Percentiles rank a stretch among this genome's conserved stretches.
Conservation (phyloP, 2,888 invertebrate genomes). For the Drosophila paramelanica region DNA sequence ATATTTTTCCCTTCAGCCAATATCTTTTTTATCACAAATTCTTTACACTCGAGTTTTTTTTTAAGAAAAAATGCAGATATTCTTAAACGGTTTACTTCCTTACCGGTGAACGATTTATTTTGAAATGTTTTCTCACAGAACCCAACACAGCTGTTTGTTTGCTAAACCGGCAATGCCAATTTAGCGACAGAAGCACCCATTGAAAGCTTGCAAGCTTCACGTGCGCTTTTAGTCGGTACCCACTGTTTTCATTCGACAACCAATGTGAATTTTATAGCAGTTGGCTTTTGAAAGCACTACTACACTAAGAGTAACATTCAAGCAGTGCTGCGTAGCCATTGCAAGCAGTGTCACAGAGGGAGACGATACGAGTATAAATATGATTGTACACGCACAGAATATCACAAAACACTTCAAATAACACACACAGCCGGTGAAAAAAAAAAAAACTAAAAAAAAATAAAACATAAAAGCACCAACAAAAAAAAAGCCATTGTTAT, state of each 20-base stretch:
- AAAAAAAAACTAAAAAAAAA: not conserved
- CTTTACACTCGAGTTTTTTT: too few species aligned
- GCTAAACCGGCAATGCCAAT: constrained; percentile 13
- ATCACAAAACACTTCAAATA: not conserved
- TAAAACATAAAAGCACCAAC: not conserved
- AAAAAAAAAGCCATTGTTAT: not conserved
- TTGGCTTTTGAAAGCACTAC: not conserved
- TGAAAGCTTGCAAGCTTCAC: constrained; percentile 10
- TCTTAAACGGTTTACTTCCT: constrained; percentile 58
- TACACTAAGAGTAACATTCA: not conserved
- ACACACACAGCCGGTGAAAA: not conserved
- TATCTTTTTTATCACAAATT: too few species aligned
- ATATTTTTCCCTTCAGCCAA: too few species aligned
- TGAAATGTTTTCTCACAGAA: constrained; percentile 67
- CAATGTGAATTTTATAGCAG: not conserved
- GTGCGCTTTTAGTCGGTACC: constrained; percentile 9
- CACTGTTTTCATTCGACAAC: too few species aligned
- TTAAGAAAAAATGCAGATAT: not conserved
- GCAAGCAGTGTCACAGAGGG: constrained; percentile 5
- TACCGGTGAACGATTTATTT: constrained; percentile 75
- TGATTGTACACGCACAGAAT: not conserved
- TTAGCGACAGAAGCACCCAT: constrained; percentile 7
- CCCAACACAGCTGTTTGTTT: constrained; percentile 74
- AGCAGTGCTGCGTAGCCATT: constrained; percentile 5
- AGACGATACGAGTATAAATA: not conserved